Conservation (phyloP, 2,113 vertebrate genomes). For the Ailuropoda melanoleuca region DNA sequence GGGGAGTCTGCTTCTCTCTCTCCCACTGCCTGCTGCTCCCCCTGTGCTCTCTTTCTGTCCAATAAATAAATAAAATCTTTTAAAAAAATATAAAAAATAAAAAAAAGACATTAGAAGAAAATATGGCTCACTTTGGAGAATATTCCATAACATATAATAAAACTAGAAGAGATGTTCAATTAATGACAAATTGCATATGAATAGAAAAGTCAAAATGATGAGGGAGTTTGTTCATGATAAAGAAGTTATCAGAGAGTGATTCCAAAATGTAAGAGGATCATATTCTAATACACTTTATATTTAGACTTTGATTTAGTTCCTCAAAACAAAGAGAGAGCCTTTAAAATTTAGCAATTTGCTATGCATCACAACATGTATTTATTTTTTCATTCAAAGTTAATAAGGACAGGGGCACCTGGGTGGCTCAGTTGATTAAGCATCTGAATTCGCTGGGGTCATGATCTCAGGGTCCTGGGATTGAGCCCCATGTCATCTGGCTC, state of each 20-base stretch:
- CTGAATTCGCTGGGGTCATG: too few relatives aligned
- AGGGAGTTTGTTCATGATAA: not conserved
- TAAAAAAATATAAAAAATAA: not conserved
- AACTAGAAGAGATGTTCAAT: not conserved
- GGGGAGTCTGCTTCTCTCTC: too few relatives aligned
- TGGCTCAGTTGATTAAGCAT: too few relatives aligned
- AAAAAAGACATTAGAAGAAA: not conserved
- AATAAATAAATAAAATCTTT: too few relatives aligned
- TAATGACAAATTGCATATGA: not conserved
- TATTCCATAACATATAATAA: not conserved
- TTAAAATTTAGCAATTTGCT: not conserved
- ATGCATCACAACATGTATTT: not conserved
- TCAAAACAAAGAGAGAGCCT: not conserved
- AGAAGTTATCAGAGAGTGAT: not conserved
- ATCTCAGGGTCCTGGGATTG: too few relatives aligned
- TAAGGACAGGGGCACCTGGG: not conserved
- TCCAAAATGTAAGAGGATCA: not conserved
- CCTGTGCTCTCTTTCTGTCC: too few relatives aligned
- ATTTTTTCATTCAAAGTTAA: not conserved
- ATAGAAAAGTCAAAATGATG: not conserved
- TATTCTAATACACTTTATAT: not conserved
- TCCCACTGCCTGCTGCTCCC: too few relatives aligned
- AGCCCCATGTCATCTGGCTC: too few relatives aligned
- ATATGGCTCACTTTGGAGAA: not conserved
- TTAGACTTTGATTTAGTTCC: not conserved